Evolutionary conservation across 1,140 invertebrate genomes (phyloP).

Genomic region (Macrostomum lignano): DNA sequence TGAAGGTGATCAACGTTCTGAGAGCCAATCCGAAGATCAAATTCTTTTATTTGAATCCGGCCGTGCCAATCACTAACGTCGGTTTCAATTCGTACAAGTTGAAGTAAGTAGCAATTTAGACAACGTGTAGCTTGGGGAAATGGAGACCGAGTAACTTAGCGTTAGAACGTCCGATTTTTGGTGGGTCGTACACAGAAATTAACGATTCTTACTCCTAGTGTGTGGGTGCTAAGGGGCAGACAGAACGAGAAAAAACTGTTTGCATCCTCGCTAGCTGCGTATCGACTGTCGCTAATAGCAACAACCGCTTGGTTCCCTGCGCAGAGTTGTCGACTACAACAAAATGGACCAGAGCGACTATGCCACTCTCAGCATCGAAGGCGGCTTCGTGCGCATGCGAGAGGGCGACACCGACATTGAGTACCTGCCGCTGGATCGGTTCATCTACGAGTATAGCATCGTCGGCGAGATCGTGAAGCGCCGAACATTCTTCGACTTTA

Average conservation of each 20-base stretch:
- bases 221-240: no score
- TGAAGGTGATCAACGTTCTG: slow-evolving; percentile 16
- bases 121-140: neutral
- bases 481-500: slow-evolving; percentile 39
- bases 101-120: slow-evolving; percentile 14
- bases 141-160: neutral
- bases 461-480: slow-evolving; percentile 30
- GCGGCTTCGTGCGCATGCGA: slow-evolving; percentile 1
- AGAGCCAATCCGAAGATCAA: slow-evolving; percentile 13
- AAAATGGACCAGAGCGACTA: slow-evolving; percentile 7
- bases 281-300: neutral
- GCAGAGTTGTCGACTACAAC: neutral
- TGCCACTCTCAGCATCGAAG: slow-evolving; percentile 8
- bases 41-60: slow-evolving; percentile 24
- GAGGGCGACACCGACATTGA: slow-evolving; percentile 6
- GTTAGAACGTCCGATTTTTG: neutral
- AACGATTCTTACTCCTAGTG: no score
- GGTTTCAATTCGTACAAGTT: slow-evolving; percentile 27
- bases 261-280: neutral
- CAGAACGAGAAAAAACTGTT: no score
- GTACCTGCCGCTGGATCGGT: neutral
- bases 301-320: neutral
- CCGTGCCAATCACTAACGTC: slow-evolving; percentile 21
- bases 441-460: neutral
- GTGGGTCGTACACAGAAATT: neutral